These are phyloP conservation scores for Otus scops DNA, from an alignment of 2,797 vertebrate genomes.

Conservation along the genomic window DNA sequence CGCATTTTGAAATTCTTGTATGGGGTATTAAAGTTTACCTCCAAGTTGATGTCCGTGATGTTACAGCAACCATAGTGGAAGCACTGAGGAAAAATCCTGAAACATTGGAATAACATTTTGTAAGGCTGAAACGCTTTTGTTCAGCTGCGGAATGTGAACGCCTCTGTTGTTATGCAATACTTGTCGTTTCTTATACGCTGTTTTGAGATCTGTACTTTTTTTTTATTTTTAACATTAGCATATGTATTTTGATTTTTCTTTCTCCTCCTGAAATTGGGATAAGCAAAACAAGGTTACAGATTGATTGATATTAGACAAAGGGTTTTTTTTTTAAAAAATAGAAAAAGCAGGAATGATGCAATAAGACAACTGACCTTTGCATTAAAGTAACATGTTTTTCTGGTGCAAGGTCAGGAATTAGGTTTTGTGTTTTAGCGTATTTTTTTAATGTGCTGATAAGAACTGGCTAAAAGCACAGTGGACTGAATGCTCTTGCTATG, in stretches of 20 bases:
- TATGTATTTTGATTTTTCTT: not conserved
- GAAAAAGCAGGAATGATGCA: not conserved
- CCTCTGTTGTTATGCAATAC: constrained; percentile 32
- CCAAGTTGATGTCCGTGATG: not conserved
- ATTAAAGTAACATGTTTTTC: not conserved
- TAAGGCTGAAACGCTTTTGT: not conserved
- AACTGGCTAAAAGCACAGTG: not conserved
- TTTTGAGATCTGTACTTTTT: not conserved
- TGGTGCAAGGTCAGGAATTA: not conserved
- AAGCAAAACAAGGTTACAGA: not conserved
- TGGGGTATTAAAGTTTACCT: not conserved
- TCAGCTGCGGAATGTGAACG: not conserved
- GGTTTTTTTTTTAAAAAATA: too few relatives aligned
- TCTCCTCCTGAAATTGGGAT: not conserved
- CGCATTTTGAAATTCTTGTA: not conserved
- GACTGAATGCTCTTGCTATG: not conserved
- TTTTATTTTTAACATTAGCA: not conserved
- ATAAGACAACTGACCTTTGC: not conserved
- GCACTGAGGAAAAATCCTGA: not conserved
- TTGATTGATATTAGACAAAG: not conserved
- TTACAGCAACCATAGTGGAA: not conserved
- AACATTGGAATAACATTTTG: not conserved
- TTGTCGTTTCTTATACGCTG: constrained; percentile 11
- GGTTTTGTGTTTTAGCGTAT: not conserved
- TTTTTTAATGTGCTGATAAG: not conserved